These are phyloP conservation scores for Anabas testudineus DNA, from an alignment of 2,797 vertebrate species.

Conservation along the genomic window DNA sequence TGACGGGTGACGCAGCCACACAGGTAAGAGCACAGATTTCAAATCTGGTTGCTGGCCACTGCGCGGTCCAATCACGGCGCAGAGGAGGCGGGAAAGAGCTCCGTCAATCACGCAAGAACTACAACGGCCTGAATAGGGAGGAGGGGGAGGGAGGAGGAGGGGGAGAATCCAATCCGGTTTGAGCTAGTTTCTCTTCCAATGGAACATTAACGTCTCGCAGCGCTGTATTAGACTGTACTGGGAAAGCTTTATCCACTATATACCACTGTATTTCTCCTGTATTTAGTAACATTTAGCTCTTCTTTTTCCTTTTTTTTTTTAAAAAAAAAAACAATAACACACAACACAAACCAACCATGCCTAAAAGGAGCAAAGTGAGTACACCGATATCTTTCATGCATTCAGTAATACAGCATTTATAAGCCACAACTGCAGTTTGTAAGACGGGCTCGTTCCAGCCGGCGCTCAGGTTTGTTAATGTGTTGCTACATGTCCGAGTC, in stretches of 20 bases:
- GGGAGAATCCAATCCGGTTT: slow-evolving; percentile 91
- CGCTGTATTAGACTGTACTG: slow-evolving; percentile 81
- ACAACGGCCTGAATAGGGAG: slow-evolving; percentile 83
- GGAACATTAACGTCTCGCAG: slow-evolving; percentile 86
- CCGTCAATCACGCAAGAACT: slow-evolving; percentile 74
- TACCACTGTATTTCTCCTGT: slow-evolving; percentile 71
- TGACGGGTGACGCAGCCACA: slow-evolving; percentile 82
- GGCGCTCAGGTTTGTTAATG: slow-evolving; percentile 36
- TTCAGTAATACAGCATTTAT: slow-evolving; percentile 59
- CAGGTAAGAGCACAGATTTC: slow-evolving; percentile 78
- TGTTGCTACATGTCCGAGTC: slow-evolving; percentile 32
- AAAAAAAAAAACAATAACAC: no score
- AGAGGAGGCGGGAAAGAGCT: slow-evolving; percentile 60
- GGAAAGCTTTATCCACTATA: slow-evolving; percentile 79
- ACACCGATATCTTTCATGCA: slow-evolving; percentile 67
- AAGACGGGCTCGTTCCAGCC: slow-evolving; percentile 30
- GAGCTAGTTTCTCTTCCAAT: slow-evolving; percentile 91
- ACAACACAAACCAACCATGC: slow-evolving; percentile 83
- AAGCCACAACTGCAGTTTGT: slow-evolving; percentile 44
- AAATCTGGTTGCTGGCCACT: slow-evolving; percentile 70
- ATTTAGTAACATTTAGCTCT: slow-evolving; percentile 42
- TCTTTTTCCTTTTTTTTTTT: slow-evolving; percentile 41
- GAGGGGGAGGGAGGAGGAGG: slow-evolving; percentile 79
- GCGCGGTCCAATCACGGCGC: slow-evolving; percentile 77
- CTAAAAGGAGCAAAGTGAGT: slow-evolving; percentile 88